These are phyloP conservation scores for Euclidia mi DNA, from an alignment of 2,888 invertebrate species.

Conservation along the genomic window DNA sequence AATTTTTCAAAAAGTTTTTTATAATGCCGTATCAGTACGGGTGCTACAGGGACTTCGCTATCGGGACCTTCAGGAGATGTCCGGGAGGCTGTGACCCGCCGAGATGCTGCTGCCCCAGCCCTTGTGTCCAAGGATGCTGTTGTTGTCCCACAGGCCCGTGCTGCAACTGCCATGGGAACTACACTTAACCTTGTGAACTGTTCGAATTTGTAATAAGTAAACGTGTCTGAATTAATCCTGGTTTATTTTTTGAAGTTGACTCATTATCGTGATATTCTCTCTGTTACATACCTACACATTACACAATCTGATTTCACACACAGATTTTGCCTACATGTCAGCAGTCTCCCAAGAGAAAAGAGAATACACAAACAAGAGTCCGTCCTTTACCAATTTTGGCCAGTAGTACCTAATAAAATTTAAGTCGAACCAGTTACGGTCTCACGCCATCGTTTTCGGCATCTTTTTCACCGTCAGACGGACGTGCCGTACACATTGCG, in stretches of 20 bases:
- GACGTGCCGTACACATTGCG: no score
- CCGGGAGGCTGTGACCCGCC: slow-evolving; percentile 70
- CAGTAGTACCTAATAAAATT: no score
- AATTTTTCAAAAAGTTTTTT: slow-evolving; percentile 5
- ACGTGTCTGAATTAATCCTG: neutral
- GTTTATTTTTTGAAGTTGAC: neutral
- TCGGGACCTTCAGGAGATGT: slow-evolving; percentile 76
- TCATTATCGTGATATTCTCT: no score
- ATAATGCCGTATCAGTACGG: slow-evolving; percentile 73
- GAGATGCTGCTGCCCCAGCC: slow-evolving; percentile 48
- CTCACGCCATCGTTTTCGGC: no score
- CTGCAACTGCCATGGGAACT: slow-evolving; percentile 63
- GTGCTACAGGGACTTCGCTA: slow-evolving; percentile 76
- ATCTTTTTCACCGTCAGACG: no score
- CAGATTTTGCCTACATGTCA: no score
- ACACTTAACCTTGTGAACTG: slow-evolving; percentile 12
- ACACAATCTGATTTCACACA: no score
- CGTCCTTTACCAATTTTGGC: no score
- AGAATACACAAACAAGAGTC: no score
- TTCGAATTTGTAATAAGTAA: neutral
- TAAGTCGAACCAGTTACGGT: no score
- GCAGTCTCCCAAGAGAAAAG: no score
- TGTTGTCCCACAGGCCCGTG: slow-evolving; percentile 72
- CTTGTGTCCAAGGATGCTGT: slow-evolving; percentile 64
- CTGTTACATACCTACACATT: no score